A percentile compares a stretch with the other conserved stretches of the same genome.
Conservation (phyloP, 1,140 invertebrate genomes). For the Heliothis subflexa region DNA sequence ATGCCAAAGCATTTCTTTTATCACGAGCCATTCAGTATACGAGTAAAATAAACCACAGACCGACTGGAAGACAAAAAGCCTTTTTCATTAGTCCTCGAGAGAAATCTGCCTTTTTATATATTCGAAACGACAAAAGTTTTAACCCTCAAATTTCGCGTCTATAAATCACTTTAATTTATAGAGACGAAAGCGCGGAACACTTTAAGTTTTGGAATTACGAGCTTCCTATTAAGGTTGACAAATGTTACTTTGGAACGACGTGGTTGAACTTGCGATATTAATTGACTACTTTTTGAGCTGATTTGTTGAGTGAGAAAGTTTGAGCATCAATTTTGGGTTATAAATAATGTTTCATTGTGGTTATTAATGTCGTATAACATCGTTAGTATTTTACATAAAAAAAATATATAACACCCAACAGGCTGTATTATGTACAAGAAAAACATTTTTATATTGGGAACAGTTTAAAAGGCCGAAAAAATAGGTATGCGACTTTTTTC, state of each 20-base stretch:
- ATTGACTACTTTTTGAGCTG: conserved; percentile 36
- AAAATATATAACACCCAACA: too few relatives aligned
- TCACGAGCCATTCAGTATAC: conserved; percentile 32
- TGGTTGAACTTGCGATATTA: conserved; percentile 33
- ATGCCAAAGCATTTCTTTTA: conserved; percentile 40
- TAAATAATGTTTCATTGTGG: conserved; percentile 29
- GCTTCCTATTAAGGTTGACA: conserved; percentile 60
- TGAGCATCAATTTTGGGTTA: conserved; percentile 29
- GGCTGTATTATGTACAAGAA: too few relatives aligned
- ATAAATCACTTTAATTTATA: conserved; percentile 83
- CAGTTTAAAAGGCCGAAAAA: too few relatives aligned
- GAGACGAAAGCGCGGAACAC: conserved; percentile 72
- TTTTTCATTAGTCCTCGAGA: conserved; percentile 68
- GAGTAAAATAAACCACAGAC: conserved; percentile 39
- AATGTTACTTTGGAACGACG: conserved; percentile 47
- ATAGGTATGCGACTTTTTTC: too few relatives aligned
- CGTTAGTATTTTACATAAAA: neutral
- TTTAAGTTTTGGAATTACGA: conserved; percentile 69
- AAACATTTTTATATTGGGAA: too few relatives aligned
- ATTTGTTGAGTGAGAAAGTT: conserved; percentile 35
- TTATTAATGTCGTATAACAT: conserved; percentile 11
- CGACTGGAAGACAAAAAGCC: conserved; percentile 64
- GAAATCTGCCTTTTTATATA: conserved; percentile 74
- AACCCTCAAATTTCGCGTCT: conserved; percentile 68
- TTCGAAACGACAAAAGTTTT: conserved; percentile 74